Conservation (phyloP, 2,888 invertebrate genomes). For the Brachyopa scutellaris region DNA sequence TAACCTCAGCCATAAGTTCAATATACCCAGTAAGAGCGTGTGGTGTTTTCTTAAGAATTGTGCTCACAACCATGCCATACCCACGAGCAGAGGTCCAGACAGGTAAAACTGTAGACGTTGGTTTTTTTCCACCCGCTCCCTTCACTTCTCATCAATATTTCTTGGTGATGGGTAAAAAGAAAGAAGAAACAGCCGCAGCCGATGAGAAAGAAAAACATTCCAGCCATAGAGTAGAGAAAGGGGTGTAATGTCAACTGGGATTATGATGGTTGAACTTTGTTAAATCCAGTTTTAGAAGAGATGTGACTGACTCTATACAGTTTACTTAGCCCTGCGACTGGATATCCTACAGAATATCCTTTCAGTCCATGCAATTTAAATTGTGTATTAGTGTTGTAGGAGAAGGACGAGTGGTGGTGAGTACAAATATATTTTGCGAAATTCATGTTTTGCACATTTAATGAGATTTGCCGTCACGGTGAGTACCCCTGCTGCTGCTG, state of each 20-base stretch:
- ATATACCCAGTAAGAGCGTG: constrained; percentile 27
- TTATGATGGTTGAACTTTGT: constrained; percentile 71
- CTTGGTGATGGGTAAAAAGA: constrained; percentile 14
- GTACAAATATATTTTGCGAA: constrained; percentile 49
- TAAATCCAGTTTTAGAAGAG: constrained; percentile 55
- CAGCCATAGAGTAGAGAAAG: constrained; percentile 1
- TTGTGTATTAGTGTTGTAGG: constrained; percentile 20
- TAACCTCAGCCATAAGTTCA: constrained; percentile 48
- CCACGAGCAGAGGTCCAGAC: constrained; percentile 41
- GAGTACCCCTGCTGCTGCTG: constrained; percentile 14
- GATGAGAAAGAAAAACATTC: constrained; percentile 32
- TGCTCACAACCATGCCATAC: constrained; percentile 24
- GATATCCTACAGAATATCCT: constrained; percentile 38
- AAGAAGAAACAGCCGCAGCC: not conserved
- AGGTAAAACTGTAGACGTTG: constrained; percentile 40
- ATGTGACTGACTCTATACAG: constrained; percentile 44
- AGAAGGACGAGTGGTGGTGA: not conserved
- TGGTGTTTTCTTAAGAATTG: constrained; percentile 39
- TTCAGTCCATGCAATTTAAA: constrained; percentile 51
- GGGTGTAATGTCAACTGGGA: constrained; percentile 65
- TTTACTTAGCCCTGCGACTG: constrained; percentile 45
- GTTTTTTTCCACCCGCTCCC: constrained; percentile 19
- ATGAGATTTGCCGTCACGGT: constrained; percentile 54
- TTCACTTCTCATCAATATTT: constrained; percentile 50
- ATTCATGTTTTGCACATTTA: constrained; percentile 70